phyloP scores from a whole-genome alignment of 1,140 invertebrate genomes.

The Drosophila tsacasi region DNA sequence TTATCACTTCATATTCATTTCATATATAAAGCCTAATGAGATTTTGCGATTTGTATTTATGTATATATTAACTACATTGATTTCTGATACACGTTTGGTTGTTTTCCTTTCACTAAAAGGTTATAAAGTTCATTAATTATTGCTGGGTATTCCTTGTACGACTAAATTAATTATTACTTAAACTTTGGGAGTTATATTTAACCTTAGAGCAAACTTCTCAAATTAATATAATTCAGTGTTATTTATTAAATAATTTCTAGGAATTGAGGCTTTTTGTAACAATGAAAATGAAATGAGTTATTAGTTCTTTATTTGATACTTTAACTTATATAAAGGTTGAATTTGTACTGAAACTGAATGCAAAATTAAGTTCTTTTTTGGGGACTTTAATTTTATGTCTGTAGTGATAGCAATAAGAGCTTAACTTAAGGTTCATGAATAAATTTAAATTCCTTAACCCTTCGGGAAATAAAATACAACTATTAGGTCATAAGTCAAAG shows the following conservation, averaged over 20 bases:
- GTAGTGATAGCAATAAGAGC: no score
- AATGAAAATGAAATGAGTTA: no score
- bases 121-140: neutral
- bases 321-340: no score
- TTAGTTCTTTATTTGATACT: no score
- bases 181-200: neutral
- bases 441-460: neutral
- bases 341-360: no score
- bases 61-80: neutral
- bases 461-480: neutral
- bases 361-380: no score
- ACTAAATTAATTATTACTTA: neutral
- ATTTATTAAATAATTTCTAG: no score
- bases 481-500: neutral
- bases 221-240: no score
- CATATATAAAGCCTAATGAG: neutral
- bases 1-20: neutral
- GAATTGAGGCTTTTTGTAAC: no score
- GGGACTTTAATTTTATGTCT: no score
- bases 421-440: neutral
- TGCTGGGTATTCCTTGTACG: neutral
- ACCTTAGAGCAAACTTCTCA: no score
- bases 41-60: neutral
- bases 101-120: neutral
- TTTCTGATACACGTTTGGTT: neutral